These are phyloP conservation scores for Anas platyrhynchos DNA, from an alignment of 2,113 vertebrate genomes.

Conservation along the genomic window DNA sequence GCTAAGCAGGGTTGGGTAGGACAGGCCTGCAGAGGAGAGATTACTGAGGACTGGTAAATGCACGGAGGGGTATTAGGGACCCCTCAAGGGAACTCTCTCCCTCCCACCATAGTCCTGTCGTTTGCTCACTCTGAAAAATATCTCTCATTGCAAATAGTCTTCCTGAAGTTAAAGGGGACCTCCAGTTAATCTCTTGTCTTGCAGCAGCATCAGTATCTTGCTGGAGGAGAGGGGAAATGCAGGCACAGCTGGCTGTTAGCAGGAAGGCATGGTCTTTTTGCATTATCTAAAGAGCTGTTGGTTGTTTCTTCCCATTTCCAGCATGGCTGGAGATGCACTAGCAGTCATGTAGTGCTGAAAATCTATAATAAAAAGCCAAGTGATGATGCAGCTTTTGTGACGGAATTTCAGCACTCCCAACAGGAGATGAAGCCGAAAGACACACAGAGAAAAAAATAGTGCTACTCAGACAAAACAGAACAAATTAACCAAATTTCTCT, in stretches of 20 bases:
- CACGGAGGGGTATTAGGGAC: neutral
- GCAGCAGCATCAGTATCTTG: neutral
- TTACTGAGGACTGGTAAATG: neutral
- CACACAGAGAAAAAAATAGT: neutral
- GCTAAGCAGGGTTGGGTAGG: neutral
- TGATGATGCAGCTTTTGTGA: constrained; percentile 41
- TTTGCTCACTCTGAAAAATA: neutral
- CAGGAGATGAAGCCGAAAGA: constrained; percentile 31
- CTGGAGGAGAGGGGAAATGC: neutral
- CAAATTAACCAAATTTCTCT: constrained; percentile 43
- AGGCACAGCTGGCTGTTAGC: neutral
- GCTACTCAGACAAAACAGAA: constrained; percentile 53
- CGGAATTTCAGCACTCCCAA: constrained; percentile 49
- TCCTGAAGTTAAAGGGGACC: neutral
- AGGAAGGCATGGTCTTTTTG: neutral
- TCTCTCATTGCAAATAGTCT: neutral
- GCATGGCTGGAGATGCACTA: constrained; percentile 11
- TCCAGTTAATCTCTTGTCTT: constrained; percentile 1
- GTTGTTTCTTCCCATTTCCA: constrained; percentile 13
- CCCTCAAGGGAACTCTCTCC: neutral
- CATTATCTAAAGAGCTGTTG: neutral
- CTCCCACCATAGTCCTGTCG: neutral
- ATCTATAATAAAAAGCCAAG: constrained; percentile 45
- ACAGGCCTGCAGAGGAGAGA: constrained; percentile 10
- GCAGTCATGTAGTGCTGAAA: constrained; percentile 28